Evolutionary conservation across 2,113 vertebrate species (phyloP), one percentile per base, ranked within the genome.

Genomic region (Rynchops niger): DNA sequence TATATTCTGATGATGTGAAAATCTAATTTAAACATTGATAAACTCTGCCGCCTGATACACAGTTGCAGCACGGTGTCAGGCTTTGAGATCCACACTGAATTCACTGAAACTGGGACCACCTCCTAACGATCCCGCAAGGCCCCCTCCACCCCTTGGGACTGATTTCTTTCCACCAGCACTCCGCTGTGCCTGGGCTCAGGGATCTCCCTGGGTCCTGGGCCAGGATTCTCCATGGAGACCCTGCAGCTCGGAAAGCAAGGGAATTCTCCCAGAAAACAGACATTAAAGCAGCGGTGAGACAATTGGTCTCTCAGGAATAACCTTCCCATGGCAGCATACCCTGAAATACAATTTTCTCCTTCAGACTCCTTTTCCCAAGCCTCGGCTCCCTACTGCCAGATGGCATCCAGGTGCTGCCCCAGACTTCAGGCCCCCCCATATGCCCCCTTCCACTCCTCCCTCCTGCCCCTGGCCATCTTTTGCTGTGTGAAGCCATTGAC

Each of bases 131-230:
- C 13, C 52, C 7, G 6, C 29, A 22, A 9, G 5, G 14, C 5
- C 9, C 30, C 25, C 5, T 93, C 18, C 32, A 53, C 50, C 55
- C 29, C 0, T 3, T 0, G 15, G 74, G 67, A 92, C 32, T 0
- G 0, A 27, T 81, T 94, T 56, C 47, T 53, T 88, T n/a, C 58
- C 50, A 77, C 12, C 49, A 52, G 26, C 52, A 52, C 2, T 3
- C 6, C 17, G 10, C 5, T 4, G 2, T 21, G 52, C 36, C 58
- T 27, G n/a, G 29, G 61, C 27, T 67, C 47, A 18, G 38, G 23
- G 5, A 12, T 84, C 72, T 67, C 42, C 38, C 67, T 66, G 22
- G 8, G 55, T 52, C 23, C 53, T 36, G 26, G 40, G 52, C 38
- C 22, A 34, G 45, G 17, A 43, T 30, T 61, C 73, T 42, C 91